A percentile compares a stretch with the other conserved stretches of the same genome.
phyloP scores from a whole-genome alignment of 1,140 invertebrate species.

The Nephila pilipes region DNA sequence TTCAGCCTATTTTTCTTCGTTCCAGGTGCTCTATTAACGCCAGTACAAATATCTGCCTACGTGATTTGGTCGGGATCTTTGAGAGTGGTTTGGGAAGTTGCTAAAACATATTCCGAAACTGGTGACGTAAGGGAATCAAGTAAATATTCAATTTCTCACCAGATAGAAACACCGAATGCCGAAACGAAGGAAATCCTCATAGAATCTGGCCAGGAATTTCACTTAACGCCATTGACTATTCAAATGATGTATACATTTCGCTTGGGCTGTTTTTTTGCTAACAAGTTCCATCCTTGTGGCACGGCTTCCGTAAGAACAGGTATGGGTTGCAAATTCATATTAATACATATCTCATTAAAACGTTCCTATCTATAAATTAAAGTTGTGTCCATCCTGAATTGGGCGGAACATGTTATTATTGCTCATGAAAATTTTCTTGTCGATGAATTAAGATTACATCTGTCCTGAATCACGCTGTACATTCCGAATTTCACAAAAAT shows the following conservation, averaged over 20 bases:
- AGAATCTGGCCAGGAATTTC: conserved; percentile 26
- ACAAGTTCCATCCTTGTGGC: conserved; percentile 41
- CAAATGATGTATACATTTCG: conserved; percentile 19
- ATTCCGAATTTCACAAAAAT: too few relatives aligned
- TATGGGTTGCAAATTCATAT: not conserved
- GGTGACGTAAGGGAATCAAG: not conserved
- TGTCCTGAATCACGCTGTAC: too few relatives aligned
- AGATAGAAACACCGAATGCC: not conserved
- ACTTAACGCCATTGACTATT: conserved; percentile 30
- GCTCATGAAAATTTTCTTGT: too few relatives aligned
- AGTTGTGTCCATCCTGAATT: too few relatives aligned
- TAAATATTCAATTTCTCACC: conserved; percentile 39
- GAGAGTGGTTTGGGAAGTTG: conserved; percentile 21
- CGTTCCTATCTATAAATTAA: too few relatives aligned
- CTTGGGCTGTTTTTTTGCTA: conserved; percentile 9
- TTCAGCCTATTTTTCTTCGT: not conserved
- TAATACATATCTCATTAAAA: too few relatives aligned
- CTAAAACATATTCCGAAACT: not conserved
- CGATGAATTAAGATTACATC: too few relatives aligned
- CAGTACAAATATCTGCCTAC: conserved; percentile 21
- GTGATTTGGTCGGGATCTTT: conserved; percentile 56
- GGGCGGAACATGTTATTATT: too few relatives aligned
- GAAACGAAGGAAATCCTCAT: not conserved
- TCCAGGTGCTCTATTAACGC: conserved; percentile 61
- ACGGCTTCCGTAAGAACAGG: not conserved